Conservation (phyloP, 2,113 vertebrate species). For the Corythoichthys haematopterus region DNA sequence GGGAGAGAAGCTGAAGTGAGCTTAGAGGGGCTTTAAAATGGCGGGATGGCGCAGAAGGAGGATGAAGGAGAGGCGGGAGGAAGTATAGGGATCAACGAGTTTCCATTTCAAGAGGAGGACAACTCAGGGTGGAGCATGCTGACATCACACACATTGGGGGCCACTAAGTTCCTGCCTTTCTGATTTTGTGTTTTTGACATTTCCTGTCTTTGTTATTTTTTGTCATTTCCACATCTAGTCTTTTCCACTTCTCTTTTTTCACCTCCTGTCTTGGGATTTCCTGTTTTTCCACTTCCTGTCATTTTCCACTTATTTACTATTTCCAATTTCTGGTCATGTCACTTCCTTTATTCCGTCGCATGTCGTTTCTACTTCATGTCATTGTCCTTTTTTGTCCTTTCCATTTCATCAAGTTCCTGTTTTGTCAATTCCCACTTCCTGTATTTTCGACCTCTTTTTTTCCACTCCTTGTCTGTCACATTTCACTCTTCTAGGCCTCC, state of each 20-base stretch:
- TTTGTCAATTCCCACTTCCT: not conserved
- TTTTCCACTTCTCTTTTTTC: not conserved
- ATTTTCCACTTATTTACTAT: no score
- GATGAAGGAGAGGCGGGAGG: not conserved
- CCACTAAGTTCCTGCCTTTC: no score
- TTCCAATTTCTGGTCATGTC: not conserved
- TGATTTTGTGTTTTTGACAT: no score
- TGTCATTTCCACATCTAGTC: no score
- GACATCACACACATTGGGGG: no score
- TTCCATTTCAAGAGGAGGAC: not conserved
- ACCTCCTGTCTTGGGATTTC: not conserved
- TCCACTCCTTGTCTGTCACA: not conserved
- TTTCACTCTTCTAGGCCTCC: not conserved
- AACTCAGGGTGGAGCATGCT: no score
- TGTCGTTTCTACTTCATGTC: no score
- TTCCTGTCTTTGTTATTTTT: no score
- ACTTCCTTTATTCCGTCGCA: not conserved
- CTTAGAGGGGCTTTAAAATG: slow-evolving; percentile 26
- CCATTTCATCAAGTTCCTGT: no score
- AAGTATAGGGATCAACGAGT: not conserved
- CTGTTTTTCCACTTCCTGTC: not conserved
- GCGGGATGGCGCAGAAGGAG: not conserved
- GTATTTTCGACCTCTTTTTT: no score
- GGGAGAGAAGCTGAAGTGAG: slow-evolving; percentile 37
- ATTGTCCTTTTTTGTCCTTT: no score